Conservation (phyloP, 2,113 vertebrate genomes). For the Struthio camelus region DNA sequence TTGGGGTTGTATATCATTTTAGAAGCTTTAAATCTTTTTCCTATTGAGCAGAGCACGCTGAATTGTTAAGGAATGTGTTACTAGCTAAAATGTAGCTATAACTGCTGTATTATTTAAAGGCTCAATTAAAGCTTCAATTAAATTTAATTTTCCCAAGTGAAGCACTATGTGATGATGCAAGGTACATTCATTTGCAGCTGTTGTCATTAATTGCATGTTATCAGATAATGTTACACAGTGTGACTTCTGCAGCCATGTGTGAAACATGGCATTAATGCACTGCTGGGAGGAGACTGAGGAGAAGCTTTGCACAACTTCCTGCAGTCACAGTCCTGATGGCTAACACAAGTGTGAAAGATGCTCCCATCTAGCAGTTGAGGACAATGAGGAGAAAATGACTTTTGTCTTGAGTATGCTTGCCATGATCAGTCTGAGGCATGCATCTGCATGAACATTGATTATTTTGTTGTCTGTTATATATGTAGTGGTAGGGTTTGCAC, state of each 20-base stretch:
- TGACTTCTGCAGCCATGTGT: background rate
- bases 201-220: background rate
- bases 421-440: fast-evolving
- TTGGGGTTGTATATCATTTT: background rate
- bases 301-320: background rate
- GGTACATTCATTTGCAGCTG: background rate
- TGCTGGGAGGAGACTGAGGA: background rate
- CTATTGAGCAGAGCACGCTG: fast-evolving
- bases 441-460: too few relatives aligned
- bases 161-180: background rate
- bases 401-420: fast-evolving
- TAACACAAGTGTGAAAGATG: too few relatives aligned
- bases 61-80: background rate
- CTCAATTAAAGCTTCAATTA: too few relatives aligned
- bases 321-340: fast-evolving
- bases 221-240: background rate
- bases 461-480: background rate
- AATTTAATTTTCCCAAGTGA: background rate
- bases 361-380: background rate
- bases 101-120: background rate
- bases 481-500: too few relatives aligned
- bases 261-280: background rate
- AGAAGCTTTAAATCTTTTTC: fast-evolving
- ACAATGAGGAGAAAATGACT: fast-evolving
- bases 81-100: background rate